Evolutionary conservation across 2,797 vertebrate species (phyloP), one percentile per base, ranked within the genome.

Genomic region (Cheirogaleus major): DNA sequence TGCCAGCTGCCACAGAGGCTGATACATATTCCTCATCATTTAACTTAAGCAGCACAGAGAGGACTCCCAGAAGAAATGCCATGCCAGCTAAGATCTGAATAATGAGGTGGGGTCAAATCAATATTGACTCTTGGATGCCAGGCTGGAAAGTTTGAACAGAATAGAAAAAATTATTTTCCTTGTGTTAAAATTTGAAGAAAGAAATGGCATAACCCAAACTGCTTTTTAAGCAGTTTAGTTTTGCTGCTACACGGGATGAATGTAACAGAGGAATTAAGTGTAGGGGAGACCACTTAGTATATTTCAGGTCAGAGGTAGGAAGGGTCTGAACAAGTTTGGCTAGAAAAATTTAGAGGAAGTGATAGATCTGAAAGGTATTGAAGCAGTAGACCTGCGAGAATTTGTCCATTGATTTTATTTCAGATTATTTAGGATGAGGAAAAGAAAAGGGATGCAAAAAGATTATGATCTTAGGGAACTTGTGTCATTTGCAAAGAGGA

Each of bases 151-250:
- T 92, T 0, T 50, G 23, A 95, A 38, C 4, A 59, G 6, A 32
- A 20, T 45, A 48, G 45, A 92, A 22, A 61, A 35, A 84, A 13
- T 79, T 72, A 70, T 30, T 30, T 41, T 75, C 22, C 59, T 86
- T 89, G 23, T 41, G 43, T 2, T 80, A 41, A 87, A 95, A 69
- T 82, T 84, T 95, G 82, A 95, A 79, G 79, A 63, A 93, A 87
- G 22, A 78, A 81, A 50, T 86, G 22, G 38, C 27, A 61, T 30
- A 55, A 78, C 27, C 23, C 63, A 80, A 82, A 65, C 17, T 55
- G 4, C 7, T 75, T n/a, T 87, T n/a, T 73, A 45, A 17, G 6
- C 52, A 38, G 43, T 89, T 75, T 80, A 70, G 43, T 82, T 63
- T 43, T 80, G 22, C 32, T 55, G 12, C 27, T 69, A 65, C 14